These are phyloP conservation scores for Halcyon senegalensis DNA, from an alignment of 2,113 vertebrate species.

Conservation along the genomic window DNA sequence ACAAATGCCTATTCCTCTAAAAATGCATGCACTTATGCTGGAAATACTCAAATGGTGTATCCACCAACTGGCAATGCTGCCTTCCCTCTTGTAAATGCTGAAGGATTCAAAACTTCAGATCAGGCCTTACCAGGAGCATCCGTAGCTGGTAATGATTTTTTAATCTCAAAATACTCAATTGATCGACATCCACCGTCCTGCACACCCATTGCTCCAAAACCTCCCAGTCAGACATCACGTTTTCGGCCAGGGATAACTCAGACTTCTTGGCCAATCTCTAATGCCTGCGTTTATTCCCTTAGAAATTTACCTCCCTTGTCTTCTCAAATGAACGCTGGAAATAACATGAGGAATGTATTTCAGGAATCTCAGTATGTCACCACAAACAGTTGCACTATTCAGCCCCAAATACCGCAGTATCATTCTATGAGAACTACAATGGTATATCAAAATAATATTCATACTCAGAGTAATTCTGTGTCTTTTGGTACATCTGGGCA, in stretches of 20 bases:
- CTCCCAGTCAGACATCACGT: not conserved
- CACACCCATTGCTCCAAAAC: not conserved
- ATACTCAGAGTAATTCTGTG: slow-evolving; percentile 5
- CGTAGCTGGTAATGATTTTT: slow-evolving; percentile 17
- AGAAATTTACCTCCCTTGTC: not conserved
- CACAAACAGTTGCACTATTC: not conserved
- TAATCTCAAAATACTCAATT: slow-evolving; percentile 13
- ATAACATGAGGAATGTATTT: not conserved
- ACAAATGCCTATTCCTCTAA: slow-evolving; percentile 20
- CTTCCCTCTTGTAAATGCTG: not conserved
- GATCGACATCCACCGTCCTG: not conserved
- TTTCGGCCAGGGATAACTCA: not conserved
- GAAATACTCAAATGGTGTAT: slow-evolving; percentile 26
- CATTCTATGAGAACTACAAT: not conserved
- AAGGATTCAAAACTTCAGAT: slow-evolving; percentile 6
- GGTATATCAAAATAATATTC: not conserved
- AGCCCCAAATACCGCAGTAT: slow-evolving; percentile 24
- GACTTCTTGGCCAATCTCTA: slow-evolving; percentile 29
- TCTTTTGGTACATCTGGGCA: not conserved
- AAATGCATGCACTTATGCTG: slow-evolving; percentile 20
- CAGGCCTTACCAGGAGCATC: slow-evolving; percentile 28
- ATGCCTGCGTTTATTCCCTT: not conserved
- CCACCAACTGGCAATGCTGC: not conserved
- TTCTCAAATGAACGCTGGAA: not conserved
- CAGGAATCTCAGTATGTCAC: not conserved